Base-by-base conservation (phyloP, 2,888 invertebrate species). In the Auanema sp. region DNA sequence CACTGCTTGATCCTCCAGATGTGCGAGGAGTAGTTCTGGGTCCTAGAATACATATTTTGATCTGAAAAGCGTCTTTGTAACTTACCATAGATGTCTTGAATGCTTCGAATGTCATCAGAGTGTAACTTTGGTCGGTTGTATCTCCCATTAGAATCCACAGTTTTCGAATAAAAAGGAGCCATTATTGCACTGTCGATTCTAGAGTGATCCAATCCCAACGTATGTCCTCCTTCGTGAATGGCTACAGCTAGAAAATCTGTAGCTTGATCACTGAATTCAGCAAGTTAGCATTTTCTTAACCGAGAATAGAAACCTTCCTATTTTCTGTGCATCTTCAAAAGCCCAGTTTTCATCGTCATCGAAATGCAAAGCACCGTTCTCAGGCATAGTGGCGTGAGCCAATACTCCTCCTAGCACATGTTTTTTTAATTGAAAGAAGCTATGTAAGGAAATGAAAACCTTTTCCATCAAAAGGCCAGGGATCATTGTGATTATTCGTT, bases 271-370 rank as follows among this genome's bases (percentile, higher is more conserved):
- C 71, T 77, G 58, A 61, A 66, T 41, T 18, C 25, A 23, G 1
- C 40, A 43, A 60, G 14, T 23, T 6, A n/a, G 44, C 6, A 5
- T 12, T 47, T 8, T 47, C 21, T 47, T 47, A 18, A 18, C n/a
- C 8, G 33, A 33, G 4, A 5, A n/a, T 33, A 33, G 3, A 33
- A 14, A 61, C 65, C 58, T 68, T 18, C 62, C 72, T 52, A 81
- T 81, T 54, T 81, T 81, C 25, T 54, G 55, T 18, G 78, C 72
- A 54, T 81, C 77, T 67, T 75, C 76, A 57, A 75, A 81, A 16
- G 72, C 75, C 82, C 82, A 82, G 49, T 80, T 79, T 59, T 82
- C 82, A 55, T 76, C 80, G 55, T 82, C 82, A 53, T 82, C 82
- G 58, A 82, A 82, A 68, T 82, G 82, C 43, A 82, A 72, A 61